phyloP scores from a whole-genome alignment of 2,797 vertebrate species.

The Chelon auratus region DNA sequence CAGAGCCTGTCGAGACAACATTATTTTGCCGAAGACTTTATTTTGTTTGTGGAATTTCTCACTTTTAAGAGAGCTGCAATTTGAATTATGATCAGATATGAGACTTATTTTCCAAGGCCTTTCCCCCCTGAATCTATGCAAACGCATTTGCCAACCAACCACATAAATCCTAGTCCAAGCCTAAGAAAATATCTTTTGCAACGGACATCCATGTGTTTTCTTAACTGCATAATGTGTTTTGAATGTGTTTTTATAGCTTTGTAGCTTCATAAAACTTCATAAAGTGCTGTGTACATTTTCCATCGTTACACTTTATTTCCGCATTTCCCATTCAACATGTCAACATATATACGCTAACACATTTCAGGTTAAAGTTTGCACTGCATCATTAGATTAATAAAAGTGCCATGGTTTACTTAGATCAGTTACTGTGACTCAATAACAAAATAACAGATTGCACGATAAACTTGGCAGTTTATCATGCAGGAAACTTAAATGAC shows the following conservation, averaged over 20 bases:
- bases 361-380: constrained; percentile 28
- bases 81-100: constrained; percentile 43
- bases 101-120: constrained; percentile 44
- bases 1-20: constrained; percentile 30
- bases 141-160: constrained; percentile 29
- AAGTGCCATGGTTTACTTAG: constrained; percentile 26
- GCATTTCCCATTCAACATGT: constrained; percentile 46
- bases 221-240: constrained; percentile 56
- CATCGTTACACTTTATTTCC: constrained; percentile 12
- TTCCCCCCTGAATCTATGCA: constrained; percentile 36
- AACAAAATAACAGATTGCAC: constrained; percentile 11
- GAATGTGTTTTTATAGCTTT: constrained; percentile 43
- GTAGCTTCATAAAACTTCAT: constrained; percentile 37
- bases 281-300: constrained; percentile 50
- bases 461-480: constrained; percentile 32
- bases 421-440: constrained; percentile 29
- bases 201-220: constrained; percentile 58
- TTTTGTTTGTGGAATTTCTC: constrained; percentile 27
- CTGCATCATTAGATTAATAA: constrained; percentile 36
- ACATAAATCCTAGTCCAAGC: constrained; percentile 31
- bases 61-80: constrained; percentile 9
- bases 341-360: constrained; percentile 23
- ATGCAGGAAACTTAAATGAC: constrained; percentile 35
- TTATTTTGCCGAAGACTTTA: constrained; percentile 14
- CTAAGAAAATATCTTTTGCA: constrained; percentile 25